Percentiles rank a stretch among this genome's conserved stretches.
These are phyloP conservation scores for Halcyon leucocephala DNA, from an alignment of 2,797 vertebrate species.

Conservation along the genomic window DNA sequence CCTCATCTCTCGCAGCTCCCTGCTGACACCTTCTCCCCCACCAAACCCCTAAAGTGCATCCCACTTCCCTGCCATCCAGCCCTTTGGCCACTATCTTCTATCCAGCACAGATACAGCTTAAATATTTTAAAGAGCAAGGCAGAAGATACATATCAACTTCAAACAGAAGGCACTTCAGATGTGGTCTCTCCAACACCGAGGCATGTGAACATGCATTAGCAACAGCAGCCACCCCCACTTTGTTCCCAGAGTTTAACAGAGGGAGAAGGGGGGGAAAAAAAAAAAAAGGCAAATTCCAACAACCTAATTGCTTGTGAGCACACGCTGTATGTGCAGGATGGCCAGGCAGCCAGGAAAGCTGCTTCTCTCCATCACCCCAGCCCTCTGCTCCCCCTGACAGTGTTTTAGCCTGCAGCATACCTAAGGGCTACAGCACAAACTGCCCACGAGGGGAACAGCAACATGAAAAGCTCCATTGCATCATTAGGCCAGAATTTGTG, in stretches of 20 bases:
- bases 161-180: not conserved
- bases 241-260: not conserved
- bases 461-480: constrained; percentile 47
- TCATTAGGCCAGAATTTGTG: constrained; percentile 63
- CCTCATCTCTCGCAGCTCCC: not conserved
- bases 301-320: not conserved
- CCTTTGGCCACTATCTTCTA: not conserved
- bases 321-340: not conserved
- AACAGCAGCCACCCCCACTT: not conserved
- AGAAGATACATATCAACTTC: not conserved
- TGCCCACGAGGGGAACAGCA: constrained; percentile 50
- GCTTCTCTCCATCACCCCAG: not conserved
- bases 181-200: not conserved
- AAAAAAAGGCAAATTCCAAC: not conserved
- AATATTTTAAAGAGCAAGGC: constrained; percentile 18
- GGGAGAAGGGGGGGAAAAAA: not conserved
- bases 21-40: not conserved
- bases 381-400: constrained; percentile 13
- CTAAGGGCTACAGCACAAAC: constrained; percentile 31
- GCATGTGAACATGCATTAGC: not conserved
- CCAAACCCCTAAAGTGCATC: not conserved
- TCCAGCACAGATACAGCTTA: not conserved
- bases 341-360: not conserved
- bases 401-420: constrained; percentile 53
- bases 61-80: not conserved